A percentile compares a stretch with the other conserved stretches of the same genome.
phyloP scores from a whole-genome alignment of 2,888 invertebrate species.

The Dynastes grantii region DNA sequence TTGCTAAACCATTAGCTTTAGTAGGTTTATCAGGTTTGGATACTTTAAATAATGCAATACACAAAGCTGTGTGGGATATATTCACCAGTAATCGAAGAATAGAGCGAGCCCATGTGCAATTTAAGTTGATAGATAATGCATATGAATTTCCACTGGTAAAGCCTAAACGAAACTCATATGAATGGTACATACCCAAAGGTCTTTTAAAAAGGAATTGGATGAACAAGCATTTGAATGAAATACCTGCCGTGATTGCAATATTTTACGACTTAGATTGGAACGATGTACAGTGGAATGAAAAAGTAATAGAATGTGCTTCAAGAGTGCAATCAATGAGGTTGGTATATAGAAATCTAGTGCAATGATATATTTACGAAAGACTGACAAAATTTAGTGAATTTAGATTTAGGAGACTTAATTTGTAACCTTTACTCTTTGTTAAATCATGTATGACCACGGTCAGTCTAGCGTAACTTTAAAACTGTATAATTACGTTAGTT shows the following conservation, averaged over 20 bases:
- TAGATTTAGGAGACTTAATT: no score
- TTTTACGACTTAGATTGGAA: conserved; percentile 99
- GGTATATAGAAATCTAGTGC: background rate
- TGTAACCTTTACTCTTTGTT: no score
- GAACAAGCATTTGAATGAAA: conserved; percentile 89
- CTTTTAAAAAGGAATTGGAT: conserved; percentile 97
- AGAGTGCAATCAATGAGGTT: conserved; percentile 86
- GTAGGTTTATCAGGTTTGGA: conserved; percentile 93
- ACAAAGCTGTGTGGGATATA: conserved; percentile 94
- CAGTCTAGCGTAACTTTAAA: no score
- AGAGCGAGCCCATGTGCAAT: conserved; percentile 88
- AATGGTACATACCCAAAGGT: conserved; percentile 96
- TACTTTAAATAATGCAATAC: conserved; percentile 86
- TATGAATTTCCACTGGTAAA: conserved; percentile 92
- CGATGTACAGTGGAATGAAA: conserved; percentile 94
- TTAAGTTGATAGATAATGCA: conserved; percentile 85
- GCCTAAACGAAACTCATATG: conserved; percentile 91
- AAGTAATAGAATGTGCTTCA: conserved; percentile 93
- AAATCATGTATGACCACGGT: no score
- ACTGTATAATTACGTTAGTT: no score
- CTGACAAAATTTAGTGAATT: no score
- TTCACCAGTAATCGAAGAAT: conserved; percentile 87
- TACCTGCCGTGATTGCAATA: conserved; percentile 94
- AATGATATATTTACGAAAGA: no score
- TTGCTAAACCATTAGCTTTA: conserved; percentile 87